Conservation (phyloP, 2,797 vertebrate genomes). For the Cercopithecus diana region DNA sequence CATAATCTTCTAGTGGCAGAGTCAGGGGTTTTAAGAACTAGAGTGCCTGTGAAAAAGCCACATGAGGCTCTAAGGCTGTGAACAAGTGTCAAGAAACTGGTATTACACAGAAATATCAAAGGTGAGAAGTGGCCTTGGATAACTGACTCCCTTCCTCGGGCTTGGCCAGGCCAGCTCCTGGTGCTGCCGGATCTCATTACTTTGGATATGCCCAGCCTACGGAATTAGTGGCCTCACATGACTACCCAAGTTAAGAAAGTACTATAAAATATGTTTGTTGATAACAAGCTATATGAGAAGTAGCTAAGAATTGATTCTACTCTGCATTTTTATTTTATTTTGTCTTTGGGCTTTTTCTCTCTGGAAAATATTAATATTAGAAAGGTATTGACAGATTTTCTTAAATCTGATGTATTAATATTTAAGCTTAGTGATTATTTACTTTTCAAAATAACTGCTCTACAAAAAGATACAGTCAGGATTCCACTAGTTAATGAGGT, state of each 20-base stretch:
- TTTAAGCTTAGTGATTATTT: slow-evolving; percentile 34
- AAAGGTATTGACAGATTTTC: background rate
- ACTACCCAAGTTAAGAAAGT: background rate
- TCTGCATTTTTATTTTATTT: slow-evolving; percentile 25
- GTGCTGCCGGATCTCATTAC: background rate
- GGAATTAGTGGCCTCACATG: background rate
- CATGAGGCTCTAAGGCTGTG: background rate
- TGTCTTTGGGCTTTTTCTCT: background rate
- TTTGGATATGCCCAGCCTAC: background rate
- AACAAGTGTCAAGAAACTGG: background rate
- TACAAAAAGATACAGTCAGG: slow-evolving; percentile 40
- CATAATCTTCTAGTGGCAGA: background rate
- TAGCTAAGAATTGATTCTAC: background rate
- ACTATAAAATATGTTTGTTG: background rate
- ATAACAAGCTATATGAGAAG: background rate
- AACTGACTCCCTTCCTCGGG: background rate
- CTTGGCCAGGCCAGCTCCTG: background rate
- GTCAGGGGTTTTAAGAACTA: background rate
- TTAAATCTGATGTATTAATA: background rate
- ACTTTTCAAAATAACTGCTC: slow-evolving; percentile 51
- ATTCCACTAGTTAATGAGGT: slow-evolving; percentile 61
- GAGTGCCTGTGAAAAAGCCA: background rate
- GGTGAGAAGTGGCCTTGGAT: background rate
- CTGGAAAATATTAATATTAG: slow-evolving; percentile 31
- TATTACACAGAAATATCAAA: background rate